Conservation (phyloP, 1,140 invertebrate species). For the Diabrotica virgifera region DNA sequence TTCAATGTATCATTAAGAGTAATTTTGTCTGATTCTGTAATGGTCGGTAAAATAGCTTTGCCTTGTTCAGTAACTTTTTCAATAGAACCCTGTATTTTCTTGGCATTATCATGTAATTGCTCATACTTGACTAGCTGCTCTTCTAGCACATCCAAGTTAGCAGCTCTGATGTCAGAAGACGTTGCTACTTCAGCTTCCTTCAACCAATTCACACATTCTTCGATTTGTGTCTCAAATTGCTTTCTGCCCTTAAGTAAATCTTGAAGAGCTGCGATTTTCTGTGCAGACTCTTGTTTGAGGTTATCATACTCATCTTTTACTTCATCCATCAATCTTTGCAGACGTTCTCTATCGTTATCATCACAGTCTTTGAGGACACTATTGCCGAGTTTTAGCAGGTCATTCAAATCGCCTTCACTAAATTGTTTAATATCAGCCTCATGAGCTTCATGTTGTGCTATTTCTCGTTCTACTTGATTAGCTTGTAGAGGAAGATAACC, state of each 20-base stretch:
- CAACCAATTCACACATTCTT: constrained; percentile 79
- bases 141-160: constrained; percentile 75
- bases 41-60: constrained; percentile 73
- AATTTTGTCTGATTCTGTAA: constrained; percentile 82
- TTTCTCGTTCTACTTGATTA: constrained; percentile 73
- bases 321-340: constrained; percentile 66
- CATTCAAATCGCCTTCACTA: constrained; percentile 69
- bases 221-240: constrained; percentile 76
- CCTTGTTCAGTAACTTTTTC: constrained; percentile 72
- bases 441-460: constrained; percentile 68
- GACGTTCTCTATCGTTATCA: constrained; percentile 62
- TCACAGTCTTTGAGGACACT: constrained; percentile 78
- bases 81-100: constrained; percentile 66
- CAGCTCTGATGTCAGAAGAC: constrained; percentile 72
- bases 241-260: constrained; percentile 73
- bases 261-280: constrained; percentile 68
- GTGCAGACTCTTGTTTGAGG: constrained; percentile 66
- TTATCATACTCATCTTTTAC: constrained; percentile 67
- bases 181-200: constrained; percentile 83
- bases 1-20: constrained; percentile 75
- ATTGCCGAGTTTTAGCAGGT: constrained; percentile 72
- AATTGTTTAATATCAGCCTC: constrained; percentile 76
- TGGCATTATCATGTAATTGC: constrained; percentile 72
- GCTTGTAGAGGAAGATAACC: constrained; percentile 72
- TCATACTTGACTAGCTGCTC: constrained; percentile 84